Evolutionary conservation across 1,140 invertebrate species (phyloP).

Genomic region (Pararge aegeria): DNA sequence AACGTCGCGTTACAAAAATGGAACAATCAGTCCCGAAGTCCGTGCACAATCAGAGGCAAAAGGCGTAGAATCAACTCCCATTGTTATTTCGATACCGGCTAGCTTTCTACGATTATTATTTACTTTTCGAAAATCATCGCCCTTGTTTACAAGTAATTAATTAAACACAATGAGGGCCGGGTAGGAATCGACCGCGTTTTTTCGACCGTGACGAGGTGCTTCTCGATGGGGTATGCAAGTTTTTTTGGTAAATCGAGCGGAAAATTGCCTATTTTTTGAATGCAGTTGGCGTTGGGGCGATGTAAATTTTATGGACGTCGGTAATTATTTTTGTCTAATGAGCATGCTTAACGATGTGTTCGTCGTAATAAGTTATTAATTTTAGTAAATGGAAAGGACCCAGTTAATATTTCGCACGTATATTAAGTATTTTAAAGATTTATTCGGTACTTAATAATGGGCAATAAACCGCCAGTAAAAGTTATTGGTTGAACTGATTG

Average conservation of each 20-base stretch:
- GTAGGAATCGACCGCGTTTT: conserved; percentile 26
- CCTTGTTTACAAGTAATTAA: conserved; percentile 77
- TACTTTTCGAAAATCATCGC: conserved; percentile 74
- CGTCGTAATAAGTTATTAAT: neutral
- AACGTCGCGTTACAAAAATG: conserved; percentile 45
- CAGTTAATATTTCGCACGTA: too few relatives aligned
- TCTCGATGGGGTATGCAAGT: conserved; percentile 39
- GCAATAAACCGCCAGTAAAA: too few relatives aligned
- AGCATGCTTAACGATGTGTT: conserved; percentile 21
- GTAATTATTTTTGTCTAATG: conserved; percentile 35
- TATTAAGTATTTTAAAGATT: too few relatives aligned
- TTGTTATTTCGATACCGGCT: conserved; percentile 60
- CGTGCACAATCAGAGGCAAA: conserved; percentile 46
- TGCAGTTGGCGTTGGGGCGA: conserved; percentile 39
- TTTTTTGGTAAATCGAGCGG: conserved; percentile 68
- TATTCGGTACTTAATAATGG: too few relatives aligned
- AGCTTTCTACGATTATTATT: conserved; percentile 68
- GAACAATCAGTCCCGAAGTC: conserved; percentile 37
- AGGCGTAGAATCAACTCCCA: conserved; percentile 56
- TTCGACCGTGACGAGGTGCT: conserved; percentile 39
- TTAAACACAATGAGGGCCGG: conserved; percentile 64
- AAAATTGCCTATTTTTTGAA: conserved; percentile 63
- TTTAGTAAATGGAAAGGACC: too few relatives aligned
- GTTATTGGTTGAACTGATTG: too few relatives aligned
- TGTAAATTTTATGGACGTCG: conserved; percentile 30